A percentile compares a stretch with the other conserved stretches of the same genome.
These are phyloP conservation scores for Eidolon dupreanum DNA, from an alignment of 2,797 vertebrate species.

Conservation along the genomic window DNA sequence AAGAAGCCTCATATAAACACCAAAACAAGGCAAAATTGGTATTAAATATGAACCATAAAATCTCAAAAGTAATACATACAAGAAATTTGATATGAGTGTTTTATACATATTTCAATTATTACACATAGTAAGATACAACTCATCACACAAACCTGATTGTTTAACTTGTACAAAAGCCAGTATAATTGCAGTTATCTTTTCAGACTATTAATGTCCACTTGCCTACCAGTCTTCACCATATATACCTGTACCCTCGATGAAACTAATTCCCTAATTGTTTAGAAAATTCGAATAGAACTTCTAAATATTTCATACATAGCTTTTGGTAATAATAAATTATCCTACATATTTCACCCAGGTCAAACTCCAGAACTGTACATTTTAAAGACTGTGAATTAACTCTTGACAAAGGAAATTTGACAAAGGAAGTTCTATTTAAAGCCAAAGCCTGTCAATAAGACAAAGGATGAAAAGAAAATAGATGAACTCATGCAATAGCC, in stretches of 20 bases:
- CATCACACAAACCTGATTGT: rapidly evolving
- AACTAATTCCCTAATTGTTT: conserved; percentile 36
- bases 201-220: neutral
- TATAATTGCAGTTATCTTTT: neutral
- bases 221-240: neutral
- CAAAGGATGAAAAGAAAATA: conserved; percentile 57
- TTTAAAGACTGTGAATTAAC: conserved; percentile 57
- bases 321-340: conserved; percentile 68
- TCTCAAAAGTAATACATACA: neutral
- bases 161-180: conserved; percentile 36
- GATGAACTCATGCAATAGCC: conserved; percentile 66
- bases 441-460: conserved; percentile 56
- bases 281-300: conserved; percentile 56
- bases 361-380: conserved; percentile 10
- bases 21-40: neutral
- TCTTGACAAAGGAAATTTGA: conserved; percentile 57
- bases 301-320: conserved; percentile 49
- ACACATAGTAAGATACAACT: neutral
- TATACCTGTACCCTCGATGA: neutral
- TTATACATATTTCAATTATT: conserved; percentile 34
- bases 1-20: neutral
- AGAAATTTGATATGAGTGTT: conserved; percentile 16
- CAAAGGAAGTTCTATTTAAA: neutral
- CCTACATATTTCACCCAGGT: conserved; percentile 47
- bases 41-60: neutral